Evolutionary conservation across 2,113 vertebrate species (phyloP), one percentile per base, ranked within the genome.

Genomic region (Melanostigma gelatinosum): DNA sequence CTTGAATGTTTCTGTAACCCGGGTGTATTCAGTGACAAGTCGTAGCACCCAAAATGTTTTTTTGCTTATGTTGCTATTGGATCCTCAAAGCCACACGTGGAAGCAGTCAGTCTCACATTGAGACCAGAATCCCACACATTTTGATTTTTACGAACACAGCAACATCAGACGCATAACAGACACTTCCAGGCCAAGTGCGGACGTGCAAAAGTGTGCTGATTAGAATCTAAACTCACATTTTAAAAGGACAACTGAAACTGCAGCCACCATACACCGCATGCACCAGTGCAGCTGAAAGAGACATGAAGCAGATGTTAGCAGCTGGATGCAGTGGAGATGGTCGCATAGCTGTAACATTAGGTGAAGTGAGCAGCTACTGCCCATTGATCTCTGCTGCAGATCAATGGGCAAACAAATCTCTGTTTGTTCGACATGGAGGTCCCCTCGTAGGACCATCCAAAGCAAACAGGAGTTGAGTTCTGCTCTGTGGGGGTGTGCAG

Each of bases 401-500:
- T 24, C 24, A 24, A 24, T 24, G 24, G 24, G 24, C 24, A 24
- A 24, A 24, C 24, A 24, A 24, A 24, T 24, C 24, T 24, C 24
- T 24, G 24, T 24, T 91, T 91, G 84, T 89, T 90, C 87, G 91
- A 84, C 92, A 86, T 65, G 88, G 86, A 94, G 91, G 91, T 90
- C 90, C 74, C 75, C 60, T 85, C 18, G 55, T 24, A 72, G 76
- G 75, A 80, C 87, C 32, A n/a, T 92, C 89, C 89, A 93, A 93
- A 88, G 86, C 87, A 93, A 93, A 93, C 87, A 94, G 68, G 36
- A 87, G 77, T 82, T 87, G 82, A 75, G 83, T 81, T 93, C 72
- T 79, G 55, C 77, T 88, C 87, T 79, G 82, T 86, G 83, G 85
- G 89, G 86, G 58, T 38, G 63, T 66, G 48, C 71, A 84, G 72